Percentiles rank a stretch among this genome's conserved stretches.
Evolutionary conservation across 2,888 invertebrate species (phyloP).

Genomic region (Drosophila greeni): DNA sequence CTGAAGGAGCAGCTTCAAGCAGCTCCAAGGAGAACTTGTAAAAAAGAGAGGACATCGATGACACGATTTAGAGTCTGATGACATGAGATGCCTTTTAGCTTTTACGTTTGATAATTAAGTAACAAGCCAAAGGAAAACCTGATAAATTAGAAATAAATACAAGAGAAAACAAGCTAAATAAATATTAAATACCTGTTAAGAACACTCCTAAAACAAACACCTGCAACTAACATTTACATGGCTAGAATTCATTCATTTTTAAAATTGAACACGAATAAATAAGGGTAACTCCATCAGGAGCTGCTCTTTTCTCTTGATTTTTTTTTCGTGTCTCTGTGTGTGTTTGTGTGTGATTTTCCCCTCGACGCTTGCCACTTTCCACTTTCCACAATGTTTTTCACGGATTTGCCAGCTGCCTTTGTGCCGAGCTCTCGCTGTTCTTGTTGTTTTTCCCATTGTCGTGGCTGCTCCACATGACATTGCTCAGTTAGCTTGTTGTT

Average conservation of each 20-base stretch:
- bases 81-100: background rate
- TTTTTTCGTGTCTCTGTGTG: background rate
- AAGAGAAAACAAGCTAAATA: background rate
- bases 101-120: background rate
- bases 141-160: background rate
- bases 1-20: background rate
- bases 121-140: background rate
- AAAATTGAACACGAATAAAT: background rate
- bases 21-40: background rate
- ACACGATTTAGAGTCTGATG: background rate
- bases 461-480: conserved; percentile 39
- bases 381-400: conserved; percentile 21
- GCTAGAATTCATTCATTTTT: background rate
- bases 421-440: conserved; percentile 16
- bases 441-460: conserved; percentile 1
- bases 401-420: conserved; percentile 28
- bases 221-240: background rate
- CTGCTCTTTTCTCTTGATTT: conserved; percentile 3
- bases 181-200: background rate
- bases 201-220: background rate
- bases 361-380: conserved; percentile 25
- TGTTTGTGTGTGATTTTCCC: conserved; percentile 5
- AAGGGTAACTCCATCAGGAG: conserved; percentile 2
- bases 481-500: conserved; percentile 42
- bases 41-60: background rate